These are phyloP conservation scores for Sepiola atlantica DNA, from an alignment of 2,888 invertebrate species.

Conservation along the genomic window DNA sequence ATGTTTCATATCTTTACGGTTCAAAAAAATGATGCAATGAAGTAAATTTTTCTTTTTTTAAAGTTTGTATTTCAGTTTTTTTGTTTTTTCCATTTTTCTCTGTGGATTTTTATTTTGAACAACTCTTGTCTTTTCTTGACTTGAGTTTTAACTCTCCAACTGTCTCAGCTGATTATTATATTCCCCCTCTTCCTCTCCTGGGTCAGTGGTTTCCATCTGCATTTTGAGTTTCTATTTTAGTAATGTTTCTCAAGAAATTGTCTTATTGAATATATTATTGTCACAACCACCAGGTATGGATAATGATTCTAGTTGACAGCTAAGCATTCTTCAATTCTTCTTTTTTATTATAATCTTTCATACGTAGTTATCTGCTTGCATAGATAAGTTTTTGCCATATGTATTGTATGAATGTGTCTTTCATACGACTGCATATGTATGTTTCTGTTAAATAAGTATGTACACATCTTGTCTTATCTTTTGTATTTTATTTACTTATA, in stretches of 20 bases:
- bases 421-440: too few species aligned
- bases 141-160: not conserved
- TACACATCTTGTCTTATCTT: too few species aligned
- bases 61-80: not conserved
- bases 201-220: not conserved
- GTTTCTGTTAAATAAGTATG: too few species aligned
- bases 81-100: not conserved
- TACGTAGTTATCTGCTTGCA: not conserved
- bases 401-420: not conserved
- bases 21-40: not conserved
- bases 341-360: not conserved
- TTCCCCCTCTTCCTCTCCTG: not conserved
- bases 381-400: not conserved
- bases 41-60: not conserved
- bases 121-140: not conserved
- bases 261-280: not conserved
- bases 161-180: not conserved
- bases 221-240: slow-evolving; percentile 11
- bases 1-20: not conserved
- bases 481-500: too few species aligned
- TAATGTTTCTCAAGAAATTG: not conserved
- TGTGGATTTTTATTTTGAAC: not conserved
- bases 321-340: not conserved
- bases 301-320: not conserved
- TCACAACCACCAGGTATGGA: not conserved